A percentile compares a stretch with the other conserved stretches of the same genome.
These are phyloP conservation scores for Magallana angulata DNA, from an alignment of 1,140 invertebrate species.

Conservation along the genomic window DNA sequence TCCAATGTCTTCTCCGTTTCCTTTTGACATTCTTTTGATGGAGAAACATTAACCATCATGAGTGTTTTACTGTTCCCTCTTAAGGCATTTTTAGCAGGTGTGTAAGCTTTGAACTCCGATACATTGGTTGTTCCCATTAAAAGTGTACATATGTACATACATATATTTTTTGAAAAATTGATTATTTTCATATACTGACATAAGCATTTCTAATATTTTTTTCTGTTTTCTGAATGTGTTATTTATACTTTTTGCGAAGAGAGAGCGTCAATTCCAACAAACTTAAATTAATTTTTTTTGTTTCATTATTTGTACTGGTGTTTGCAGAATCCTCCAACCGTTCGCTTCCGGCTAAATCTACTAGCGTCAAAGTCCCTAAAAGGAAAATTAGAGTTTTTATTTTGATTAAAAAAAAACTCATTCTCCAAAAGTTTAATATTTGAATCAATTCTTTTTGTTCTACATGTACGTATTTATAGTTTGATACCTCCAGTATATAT, in stretches of 20 bases:
- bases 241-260: too few relatives aligned
- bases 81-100: constrained; percentile 84
- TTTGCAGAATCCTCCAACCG: constrained; percentile 85
- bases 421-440: too few relatives aligned
- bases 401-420: too few relatives aligned
- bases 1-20: not conserved
- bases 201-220: too few relatives aligned
- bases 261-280: constrained; percentile 88
- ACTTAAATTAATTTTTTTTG: constrained; percentile 94
- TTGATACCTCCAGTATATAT: too few relatives aligned
- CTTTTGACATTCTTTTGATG: not conserved
- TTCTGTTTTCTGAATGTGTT: too few relatives aligned
- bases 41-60: constrained; percentile 84
- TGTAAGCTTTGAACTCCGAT: constrained; percentile 71
- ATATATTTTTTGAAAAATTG: too few relatives aligned
- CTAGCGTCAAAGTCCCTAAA: not conserved
- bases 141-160: too few relatives aligned
- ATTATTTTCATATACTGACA: too few relatives aligned
- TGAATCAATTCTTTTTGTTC: too few relatives aligned
- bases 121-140: not conserved
- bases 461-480: too few relatives aligned
- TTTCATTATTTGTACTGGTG: constrained; percentile 92
- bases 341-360: not conserved
- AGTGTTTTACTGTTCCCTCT: constrained; percentile 94
- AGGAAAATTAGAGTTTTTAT: too few relatives aligned